Evolutionary conservation across 2,797 vertebrate genomes (phyloP), one percentile per base, ranked within the genome.

Genomic region (Benthosema pterotum): DNA sequence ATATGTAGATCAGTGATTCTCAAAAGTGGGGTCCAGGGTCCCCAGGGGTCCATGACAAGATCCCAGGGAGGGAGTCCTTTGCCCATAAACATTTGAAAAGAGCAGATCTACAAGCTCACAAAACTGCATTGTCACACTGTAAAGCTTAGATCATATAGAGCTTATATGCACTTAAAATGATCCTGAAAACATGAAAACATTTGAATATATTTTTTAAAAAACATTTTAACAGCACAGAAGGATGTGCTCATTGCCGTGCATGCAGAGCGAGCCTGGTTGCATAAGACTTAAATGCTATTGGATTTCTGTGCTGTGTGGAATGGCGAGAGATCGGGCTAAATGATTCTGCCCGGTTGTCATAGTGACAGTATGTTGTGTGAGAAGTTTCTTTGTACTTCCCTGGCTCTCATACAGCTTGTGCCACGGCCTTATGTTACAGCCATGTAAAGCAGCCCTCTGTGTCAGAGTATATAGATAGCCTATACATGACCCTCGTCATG

Each of bases 341-440:
- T 89, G 79, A 89, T 91, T 92, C 89, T 90, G 87, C 86, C 80
- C 79, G 85, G 92, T 93, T 92, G 91, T 92, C 90, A 92, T 92
- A 90, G 91, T 87, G 88, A 93, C 88, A 87, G 87, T 82, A 88
- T 91, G 87, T 91, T 91, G 85, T 89, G 88, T 90, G 86, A 90
- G 86, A 91, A 90, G 85, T 90, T 89, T 91, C 87, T 91, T 88
- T 88, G 88, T 90, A 73, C 88, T 85, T 86, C 80, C 82, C 77
- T 87, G 83, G 88, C 84, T 90, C 83, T 84, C 75, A 79, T 86
- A 75, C 72, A 79, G 80, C 83, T 75, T 85, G 82, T 85, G 77
- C 80, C 75, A 77, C 75, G 53, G 83, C 74, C 78, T 79, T 86
- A 82, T 88, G 82, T 74, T 79, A 74, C 77, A 62, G 73, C 66